A percentile compares a stretch with the other conserved stretches of the same genome.
These are phyloP conservation scores for Alcedo quadribrachys DNA, from an alignment of 2,797 vertebrate genomes.

Conservation along the genomic window DNA sequence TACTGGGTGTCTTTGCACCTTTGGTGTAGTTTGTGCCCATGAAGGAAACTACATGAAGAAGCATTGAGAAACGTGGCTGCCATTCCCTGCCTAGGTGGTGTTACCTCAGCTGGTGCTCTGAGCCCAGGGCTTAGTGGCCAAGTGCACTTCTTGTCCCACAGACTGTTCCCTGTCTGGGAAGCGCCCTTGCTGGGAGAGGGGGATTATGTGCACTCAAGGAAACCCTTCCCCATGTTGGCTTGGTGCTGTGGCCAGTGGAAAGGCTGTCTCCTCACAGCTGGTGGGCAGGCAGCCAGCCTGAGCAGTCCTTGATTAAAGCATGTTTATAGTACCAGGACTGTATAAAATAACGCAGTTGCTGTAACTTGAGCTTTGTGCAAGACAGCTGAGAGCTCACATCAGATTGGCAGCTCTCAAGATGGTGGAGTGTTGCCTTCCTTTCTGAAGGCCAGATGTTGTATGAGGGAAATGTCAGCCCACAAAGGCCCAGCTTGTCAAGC, in stretches of 20 bases:
- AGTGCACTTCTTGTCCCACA: neutral
- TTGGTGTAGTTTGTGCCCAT: neutral
- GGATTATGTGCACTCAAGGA: neutral
- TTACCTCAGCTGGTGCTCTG: neutral
- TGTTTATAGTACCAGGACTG: neutral
- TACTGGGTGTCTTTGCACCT: neutral
- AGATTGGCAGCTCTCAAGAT: neutral
- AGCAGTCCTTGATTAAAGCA: neutral
- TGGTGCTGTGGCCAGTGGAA: neutral
- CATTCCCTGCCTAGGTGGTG: accelerated
- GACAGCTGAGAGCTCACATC: neutral
- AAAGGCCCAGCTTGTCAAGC: constrained; percentile 15
- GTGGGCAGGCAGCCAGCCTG: constrained; percentile 7
- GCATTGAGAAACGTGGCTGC: neutral
- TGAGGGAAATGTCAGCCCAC: constrained; percentile 38
- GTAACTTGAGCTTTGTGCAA: constrained; percentile 25
- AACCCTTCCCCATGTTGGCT: neutral
- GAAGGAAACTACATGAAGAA: neutral
- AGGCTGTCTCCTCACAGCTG: neutral
- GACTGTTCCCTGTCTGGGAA: neutral
- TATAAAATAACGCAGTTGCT: constrained; percentile 14
- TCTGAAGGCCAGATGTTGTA: constrained; percentile 36
- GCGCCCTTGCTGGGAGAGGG: neutral
- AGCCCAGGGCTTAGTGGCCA: neutral
- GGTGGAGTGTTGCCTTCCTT: neutral